These are phyloP conservation scores for Drosophila macrospina DNA, from an alignment of 2,888 invertebrate genomes.

Conservation along the genomic window DNA sequence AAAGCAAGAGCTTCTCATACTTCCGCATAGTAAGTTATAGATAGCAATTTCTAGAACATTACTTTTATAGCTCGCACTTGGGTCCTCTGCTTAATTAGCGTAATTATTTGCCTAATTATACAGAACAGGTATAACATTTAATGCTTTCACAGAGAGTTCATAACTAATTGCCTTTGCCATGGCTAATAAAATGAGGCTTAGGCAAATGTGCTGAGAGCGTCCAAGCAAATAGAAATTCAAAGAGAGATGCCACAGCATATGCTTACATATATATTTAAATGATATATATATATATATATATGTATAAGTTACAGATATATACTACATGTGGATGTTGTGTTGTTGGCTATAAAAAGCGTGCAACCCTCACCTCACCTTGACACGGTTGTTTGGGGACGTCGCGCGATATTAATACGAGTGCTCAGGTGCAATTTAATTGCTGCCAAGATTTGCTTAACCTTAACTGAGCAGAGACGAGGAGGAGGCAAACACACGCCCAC, in stretches of 20 bases:
- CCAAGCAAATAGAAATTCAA: neutral
- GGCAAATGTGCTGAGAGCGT: constrained; percentile 2
- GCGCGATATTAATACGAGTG: constrained; percentile 61
- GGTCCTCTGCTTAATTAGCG: constrained; percentile 19
- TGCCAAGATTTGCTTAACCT: constrained; percentile 73
- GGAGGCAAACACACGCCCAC: neutral
- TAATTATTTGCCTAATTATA: constrained; percentile 28
- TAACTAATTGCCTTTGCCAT: constrained; percentile 19
- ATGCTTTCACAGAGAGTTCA: neutral
- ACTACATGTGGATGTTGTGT: neutral
- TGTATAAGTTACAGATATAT: too few species aligned
- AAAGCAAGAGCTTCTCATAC: too few species aligned
- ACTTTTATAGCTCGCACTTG: neutral
- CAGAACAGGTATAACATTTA: neutral
- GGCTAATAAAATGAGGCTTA: constrained; percentile 19
- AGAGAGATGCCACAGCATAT: constrained; percentile 9
- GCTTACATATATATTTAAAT: constrained; percentile 4
- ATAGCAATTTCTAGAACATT: neutral
- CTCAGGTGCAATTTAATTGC: constrained; percentile 81
- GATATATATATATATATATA: constrained; percentile 1
- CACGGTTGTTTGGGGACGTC: constrained; percentile 56
- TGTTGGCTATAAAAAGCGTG: constrained; percentile 66
- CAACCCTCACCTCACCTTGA: constrained; percentile 81
- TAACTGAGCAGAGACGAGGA: neutral
- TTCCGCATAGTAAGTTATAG: too few species aligned